Evolutionary conservation across 2,797 vertebrate species (phyloP).

Genomic region (Sylvia borin): DNA sequence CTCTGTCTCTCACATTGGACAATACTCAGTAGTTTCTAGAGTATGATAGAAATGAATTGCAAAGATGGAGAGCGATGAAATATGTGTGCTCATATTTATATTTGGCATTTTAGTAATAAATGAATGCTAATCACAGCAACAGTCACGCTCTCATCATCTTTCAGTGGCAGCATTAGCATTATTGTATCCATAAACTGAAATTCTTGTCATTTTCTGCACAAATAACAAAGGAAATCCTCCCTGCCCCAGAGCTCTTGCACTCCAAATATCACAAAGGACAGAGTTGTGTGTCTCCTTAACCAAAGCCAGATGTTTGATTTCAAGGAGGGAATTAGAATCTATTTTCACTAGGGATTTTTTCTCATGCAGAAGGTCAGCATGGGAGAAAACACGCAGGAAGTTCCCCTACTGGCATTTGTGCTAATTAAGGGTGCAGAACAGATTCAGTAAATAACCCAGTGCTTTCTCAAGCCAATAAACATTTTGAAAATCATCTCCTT

Average conservation of each 20-base stretch:
- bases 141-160: background rate
- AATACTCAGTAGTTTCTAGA: background rate
- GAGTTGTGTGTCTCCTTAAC: background rate
- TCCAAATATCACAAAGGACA: background rate
- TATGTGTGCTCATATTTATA: background rate
- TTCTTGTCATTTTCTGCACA: background rate
- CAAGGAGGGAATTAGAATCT: conserved; percentile 32
- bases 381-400: conserved; percentile 37
- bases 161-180: background rate
- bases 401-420: conserved; percentile 44
- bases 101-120: background rate
- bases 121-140: background rate
- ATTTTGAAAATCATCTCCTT: conserved; percentile 17
- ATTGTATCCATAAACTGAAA: background rate
- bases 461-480: conserved; percentile 38
- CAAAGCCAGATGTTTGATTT: conserved; percentile 52
- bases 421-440: conserved; percentile 37
- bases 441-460: conserved; percentile 30
- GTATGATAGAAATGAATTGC: background rate
- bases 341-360: conserved; percentile 45
- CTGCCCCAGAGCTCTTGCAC: background rate
- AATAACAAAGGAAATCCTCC: background rate
- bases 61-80: background rate
- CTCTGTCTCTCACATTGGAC: background rate
- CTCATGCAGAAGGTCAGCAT: conserved; percentile 28